Evolutionary conservation across 2,113 vertebrate species (phyloP).

Genomic region (Peromyscus polionotus): DNA sequence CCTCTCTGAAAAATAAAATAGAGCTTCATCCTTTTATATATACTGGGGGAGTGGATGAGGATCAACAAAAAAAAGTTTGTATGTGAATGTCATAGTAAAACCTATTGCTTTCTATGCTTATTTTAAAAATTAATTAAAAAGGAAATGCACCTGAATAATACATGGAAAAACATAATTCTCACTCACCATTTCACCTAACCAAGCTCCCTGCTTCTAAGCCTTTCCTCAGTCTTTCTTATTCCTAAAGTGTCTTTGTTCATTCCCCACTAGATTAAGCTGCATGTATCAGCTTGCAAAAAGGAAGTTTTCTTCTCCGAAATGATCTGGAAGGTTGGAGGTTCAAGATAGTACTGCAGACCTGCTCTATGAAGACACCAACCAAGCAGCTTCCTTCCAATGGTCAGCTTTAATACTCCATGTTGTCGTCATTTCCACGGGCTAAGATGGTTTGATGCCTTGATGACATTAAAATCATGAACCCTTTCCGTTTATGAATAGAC

Average conservation of each 20-base stretch:
- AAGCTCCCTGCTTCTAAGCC: neutral
- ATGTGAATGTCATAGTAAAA: neutral
- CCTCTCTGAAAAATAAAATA: slow-evolving; percentile 32
- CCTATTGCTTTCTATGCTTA: neutral
- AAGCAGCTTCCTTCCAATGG: neutral
- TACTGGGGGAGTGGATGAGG: neutral
- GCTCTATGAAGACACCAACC: neutral
- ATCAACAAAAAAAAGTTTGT: neutral
- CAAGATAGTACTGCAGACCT: neutral
- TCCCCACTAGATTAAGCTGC: neutral
- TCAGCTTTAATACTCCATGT: neutral
- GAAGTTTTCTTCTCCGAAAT: slow-evolving; percentile 8
- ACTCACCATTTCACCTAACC: neutral
- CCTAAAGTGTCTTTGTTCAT: slow-evolving; percentile 1
- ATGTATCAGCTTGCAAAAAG: neutral
- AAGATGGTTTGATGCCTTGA: neutral
- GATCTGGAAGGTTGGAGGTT: neutral
- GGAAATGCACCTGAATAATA: neutral
- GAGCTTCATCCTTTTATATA: neutral
- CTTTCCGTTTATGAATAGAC: neutral
- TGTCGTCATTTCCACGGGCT: neutral
- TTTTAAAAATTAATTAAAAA: neutral
- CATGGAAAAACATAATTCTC: slow-evolving; percentile 10
- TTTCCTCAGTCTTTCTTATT: slow-evolving; percentile 32
- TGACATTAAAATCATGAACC: neutral